phyloP scores from a whole-genome alignment of 2,888 invertebrate genomes.

The Drosophila cognata region DNA sequence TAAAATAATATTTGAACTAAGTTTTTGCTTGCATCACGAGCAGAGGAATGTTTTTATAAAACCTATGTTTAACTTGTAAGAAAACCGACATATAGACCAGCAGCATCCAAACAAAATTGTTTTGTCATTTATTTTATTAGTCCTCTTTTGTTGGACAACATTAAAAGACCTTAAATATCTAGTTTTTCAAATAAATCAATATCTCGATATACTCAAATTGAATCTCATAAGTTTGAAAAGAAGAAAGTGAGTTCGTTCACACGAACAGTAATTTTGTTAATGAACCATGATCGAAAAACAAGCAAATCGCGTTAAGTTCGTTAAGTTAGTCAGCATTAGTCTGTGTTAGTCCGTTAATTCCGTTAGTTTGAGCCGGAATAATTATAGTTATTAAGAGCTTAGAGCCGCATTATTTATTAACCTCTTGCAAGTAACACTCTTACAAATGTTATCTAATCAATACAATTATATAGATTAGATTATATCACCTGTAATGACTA shows the following conservation, averaged over 20 bases:
- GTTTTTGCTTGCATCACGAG: background rate
- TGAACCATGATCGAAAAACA: too few species aligned
- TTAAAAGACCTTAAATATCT: background rate
- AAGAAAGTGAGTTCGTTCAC: background rate
- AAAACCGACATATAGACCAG: background rate
- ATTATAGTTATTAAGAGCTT: background rate
- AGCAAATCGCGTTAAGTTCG: too few species aligned
- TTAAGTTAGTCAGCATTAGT: background rate
- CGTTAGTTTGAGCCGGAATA: background rate
- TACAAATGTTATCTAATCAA: background rate
- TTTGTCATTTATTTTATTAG: background rate
- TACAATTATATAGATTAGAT: slow-evolving; percentile 1
- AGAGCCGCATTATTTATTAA: background rate
- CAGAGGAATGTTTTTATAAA: background rate
- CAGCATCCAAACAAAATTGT: background rate
- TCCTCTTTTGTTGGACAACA: background rate
- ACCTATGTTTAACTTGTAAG: background rate
- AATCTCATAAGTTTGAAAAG: background rate
- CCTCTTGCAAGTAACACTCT: background rate
- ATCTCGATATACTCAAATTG: background rate
- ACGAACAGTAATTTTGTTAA: background rate
- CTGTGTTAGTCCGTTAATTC: background rate
- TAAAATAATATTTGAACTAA: background rate
- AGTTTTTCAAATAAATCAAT: background rate
- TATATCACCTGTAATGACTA: background rate